A percentile compares a stretch with the other conserved stretches of the same genome.
These are phyloP conservation scores for Gallinago nigripennis DNA, from an alignment of 2,797 vertebrate species.

Conservation along the genomic window DNA sequence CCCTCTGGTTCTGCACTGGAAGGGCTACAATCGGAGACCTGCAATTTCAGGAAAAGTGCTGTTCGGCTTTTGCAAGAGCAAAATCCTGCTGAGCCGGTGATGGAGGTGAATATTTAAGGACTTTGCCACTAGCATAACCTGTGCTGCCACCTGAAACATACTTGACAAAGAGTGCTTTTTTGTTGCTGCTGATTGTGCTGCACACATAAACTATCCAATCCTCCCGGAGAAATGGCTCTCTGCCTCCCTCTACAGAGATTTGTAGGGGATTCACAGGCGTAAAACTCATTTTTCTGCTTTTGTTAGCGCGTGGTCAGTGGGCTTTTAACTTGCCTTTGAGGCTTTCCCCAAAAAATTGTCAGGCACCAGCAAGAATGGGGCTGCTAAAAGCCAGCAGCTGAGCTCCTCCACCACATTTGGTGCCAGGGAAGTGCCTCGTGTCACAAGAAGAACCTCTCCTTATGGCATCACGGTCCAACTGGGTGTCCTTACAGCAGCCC, in stretches of 20 bases:
- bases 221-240: constrained; percentile 33
- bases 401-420: neutral
- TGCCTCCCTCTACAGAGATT: constrained; percentile 70
- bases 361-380: neutral
- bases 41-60: constrained; percentile 36
- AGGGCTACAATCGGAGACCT: neutral
- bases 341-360: neutral
- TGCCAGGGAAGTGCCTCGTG: rapidly evolving
- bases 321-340: neutral
- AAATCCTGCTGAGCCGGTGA: constrained; percentile 50
- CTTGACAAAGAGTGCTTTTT: constrained; percentile 21
- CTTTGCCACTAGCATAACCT: constrained; percentile 35
- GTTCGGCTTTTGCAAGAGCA: neutral
- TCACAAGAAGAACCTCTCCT: neutral
- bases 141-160: constrained; percentile 32
- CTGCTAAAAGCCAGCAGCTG: rapidly evolving
- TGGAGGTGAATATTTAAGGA: constrained; percentile 50
- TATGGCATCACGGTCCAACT: rapidly evolving
- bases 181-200: constrained; percentile 20
- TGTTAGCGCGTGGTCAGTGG: rapidly evolving
- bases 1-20: neutral
- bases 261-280: rapidly evolving
- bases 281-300: neutral
- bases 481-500: rapidly evolving
- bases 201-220: neutral